phyloP scores from a whole-genome alignment of 2,113 vertebrate species.

The Miniopterus natalensis region DNA sequence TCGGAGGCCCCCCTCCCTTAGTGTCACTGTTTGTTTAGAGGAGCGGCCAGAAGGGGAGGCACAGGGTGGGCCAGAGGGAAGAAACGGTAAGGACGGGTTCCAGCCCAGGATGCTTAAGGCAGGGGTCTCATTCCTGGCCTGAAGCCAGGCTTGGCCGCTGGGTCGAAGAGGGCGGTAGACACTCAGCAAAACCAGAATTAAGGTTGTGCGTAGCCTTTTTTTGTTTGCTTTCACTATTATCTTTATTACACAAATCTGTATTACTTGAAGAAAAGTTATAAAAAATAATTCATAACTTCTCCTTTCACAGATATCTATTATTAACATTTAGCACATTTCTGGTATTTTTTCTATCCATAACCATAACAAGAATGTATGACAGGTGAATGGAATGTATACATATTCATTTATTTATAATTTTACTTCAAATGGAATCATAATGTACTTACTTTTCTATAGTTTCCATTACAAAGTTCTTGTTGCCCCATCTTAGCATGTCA shows the following conservation, averaged over 20 bases:
- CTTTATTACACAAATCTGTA: neutral
- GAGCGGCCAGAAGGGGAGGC: neutral
- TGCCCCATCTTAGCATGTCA: neutral
- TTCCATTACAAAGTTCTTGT: neutral
- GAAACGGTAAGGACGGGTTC: neutral
- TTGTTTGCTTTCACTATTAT: neutral
- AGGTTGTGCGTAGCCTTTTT: neutral
- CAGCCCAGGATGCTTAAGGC: neutral
- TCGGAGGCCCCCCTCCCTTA: neutral
- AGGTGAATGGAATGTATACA: neutral
- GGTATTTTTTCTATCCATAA: neutral
- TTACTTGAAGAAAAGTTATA: neutral
- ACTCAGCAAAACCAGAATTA: neutral
- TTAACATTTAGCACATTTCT: neutral
- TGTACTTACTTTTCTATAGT: neutral
- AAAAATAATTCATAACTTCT: neutral
- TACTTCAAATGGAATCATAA: neutral
- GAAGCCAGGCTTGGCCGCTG: neutral
- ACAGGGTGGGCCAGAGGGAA: neutral
- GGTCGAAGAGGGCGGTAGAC: accelerated
- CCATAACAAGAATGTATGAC: neutral
- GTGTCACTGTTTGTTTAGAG: slow-evolving; percentile 67
- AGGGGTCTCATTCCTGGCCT: neutral
- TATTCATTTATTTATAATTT: neutral
- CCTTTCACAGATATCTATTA: neutral